Conservation (phyloP, 2,888 invertebrate species). For the Diogma glabrata region DNA sequence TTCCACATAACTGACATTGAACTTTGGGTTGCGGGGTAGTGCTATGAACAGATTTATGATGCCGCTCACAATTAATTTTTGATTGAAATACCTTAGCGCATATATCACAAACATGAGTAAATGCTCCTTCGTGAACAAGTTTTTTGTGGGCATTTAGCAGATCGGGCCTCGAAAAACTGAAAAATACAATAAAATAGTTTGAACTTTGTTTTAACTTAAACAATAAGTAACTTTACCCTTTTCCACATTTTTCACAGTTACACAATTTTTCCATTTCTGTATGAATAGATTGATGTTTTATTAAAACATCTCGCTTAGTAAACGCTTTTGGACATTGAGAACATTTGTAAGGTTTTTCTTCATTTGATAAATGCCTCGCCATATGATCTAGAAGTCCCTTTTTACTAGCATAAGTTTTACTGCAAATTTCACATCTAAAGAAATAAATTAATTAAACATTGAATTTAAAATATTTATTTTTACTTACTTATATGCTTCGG, state of each 20-base stretch:
- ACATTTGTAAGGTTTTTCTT: conserved; percentile 19
- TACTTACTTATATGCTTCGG: conserved; percentile 16
- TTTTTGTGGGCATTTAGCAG: conserved; percentile 28
- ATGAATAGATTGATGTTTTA: conserved; percentile 21
- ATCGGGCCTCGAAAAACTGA: conserved; percentile 28
- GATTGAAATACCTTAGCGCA: conserved; percentile 34
- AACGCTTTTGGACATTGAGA: conserved; percentile 21
- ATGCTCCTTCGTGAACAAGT: conserved; percentile 17
- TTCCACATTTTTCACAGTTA: conserved; percentile 30
- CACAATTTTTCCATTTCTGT: conserved; percentile 19
- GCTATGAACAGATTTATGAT: conserved; percentile 26
- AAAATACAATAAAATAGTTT: no score
- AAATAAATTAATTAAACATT: no score
- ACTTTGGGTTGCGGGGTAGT: conserved; percentile 29
- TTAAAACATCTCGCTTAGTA: conserved; percentile 20
- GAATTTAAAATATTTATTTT: no score
- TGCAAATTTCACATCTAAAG: no score
- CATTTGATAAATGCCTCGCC: conserved; percentile 18
- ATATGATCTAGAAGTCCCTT: conserved; percentile 19
- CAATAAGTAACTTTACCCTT: conserved; percentile 19
- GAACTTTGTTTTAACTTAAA: background rate
- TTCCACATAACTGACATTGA: conserved; percentile 32
- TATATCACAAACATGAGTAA: conserved; percentile 22
- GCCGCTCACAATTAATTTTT: conserved; percentile 29
- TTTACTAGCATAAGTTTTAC: conserved; percentile 18